Conservation (phyloP, 2,113 vertebrate species). For the Burhinus oedicnemus region DNA sequence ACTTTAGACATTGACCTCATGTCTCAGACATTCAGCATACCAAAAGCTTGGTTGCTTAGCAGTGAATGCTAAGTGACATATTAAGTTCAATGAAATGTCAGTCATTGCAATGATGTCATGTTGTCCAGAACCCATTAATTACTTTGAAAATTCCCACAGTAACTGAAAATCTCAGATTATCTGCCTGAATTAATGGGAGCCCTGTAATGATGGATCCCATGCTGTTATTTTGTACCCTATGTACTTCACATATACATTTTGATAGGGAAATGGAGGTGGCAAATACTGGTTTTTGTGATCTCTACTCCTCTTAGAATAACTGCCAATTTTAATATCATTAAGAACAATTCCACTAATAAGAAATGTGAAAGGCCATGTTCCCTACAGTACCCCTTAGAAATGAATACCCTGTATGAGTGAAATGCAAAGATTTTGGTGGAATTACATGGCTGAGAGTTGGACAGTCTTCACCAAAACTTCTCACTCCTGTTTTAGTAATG, state of each 20-base stretch:
- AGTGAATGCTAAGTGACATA: conserved; percentile 56
- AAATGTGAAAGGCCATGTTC: background rate
- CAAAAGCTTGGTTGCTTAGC: conserved; percentile 50
- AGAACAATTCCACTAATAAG: background rate
- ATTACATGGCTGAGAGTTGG: background rate
- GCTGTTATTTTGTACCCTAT: conserved; percentile 47
- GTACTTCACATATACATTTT: background rate
- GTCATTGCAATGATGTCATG: conserved; percentile 58
- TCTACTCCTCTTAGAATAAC: background rate
- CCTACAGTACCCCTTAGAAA: background rate
- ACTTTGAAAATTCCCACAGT: conserved; percentile 62
- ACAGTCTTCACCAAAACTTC: background rate
- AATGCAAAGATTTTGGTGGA: background rate
- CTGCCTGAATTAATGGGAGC: conserved; percentile 61
- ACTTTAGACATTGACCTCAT: conserved; percentile 49
- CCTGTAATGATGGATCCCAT: conserved; percentile 24
- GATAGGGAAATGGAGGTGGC: background rate
- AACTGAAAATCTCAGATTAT: conserved; percentile 65
- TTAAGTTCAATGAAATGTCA: conserved; percentile 65
- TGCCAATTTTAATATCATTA: background rate
- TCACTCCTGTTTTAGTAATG: background rate
- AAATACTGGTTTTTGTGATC: background rate
- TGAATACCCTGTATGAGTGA: background rate
- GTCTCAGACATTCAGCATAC: conserved; percentile 38
- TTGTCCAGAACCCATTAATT: conserved; percentile 63